Evolutionary conservation across 2,113 vertebrate genomes (phyloP).

Genomic region (Thamnaconus septentrionalis): DNA sequence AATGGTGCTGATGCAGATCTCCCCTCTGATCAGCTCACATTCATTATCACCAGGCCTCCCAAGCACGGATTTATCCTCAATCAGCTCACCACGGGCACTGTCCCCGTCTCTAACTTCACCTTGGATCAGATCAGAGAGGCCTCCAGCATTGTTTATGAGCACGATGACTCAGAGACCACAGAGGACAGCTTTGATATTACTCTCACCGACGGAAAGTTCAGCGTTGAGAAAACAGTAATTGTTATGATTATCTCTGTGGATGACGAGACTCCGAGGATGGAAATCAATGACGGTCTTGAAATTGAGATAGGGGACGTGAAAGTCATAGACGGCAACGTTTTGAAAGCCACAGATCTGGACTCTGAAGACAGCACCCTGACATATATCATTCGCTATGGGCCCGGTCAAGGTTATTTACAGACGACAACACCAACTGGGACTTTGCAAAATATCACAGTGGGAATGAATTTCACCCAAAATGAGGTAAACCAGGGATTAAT

Average conservation of each 20-base stretch:
- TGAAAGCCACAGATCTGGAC: slow-evolving; percentile 94
- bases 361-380: slow-evolving; percentile 87
- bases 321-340: slow-evolving; percentile 81
- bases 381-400: slow-evolving; percentile 86
- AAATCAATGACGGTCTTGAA: slow-evolving; percentile 92
- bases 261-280: slow-evolving; percentile 94
- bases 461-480: slow-evolving; percentile 95
- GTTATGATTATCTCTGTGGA: slow-evolving; percentile 91
- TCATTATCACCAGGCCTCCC: slow-evolving; percentile 83
- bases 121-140: slow-evolving; percentile 90
- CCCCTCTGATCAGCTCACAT: slow-evolving; percentile 82
- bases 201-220: slow-evolving; percentile 88
- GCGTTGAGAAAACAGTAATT: slow-evolving; percentile 77
- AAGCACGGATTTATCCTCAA: slow-evolving; percentile 87
- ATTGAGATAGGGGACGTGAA: slow-evolving; percentile 87
- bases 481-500: slow-evolving; percentile 88
- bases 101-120: slow-evolving; percentile 85
- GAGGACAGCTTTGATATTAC: slow-evolving; percentile 87
- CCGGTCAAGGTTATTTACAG: slow-evolving; percentile 86
- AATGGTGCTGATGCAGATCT: slow-evolving; percentile 87
- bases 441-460: slow-evolving; percentile 85
- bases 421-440: slow-evolving; percentile 68
- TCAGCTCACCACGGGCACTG: slow-evolving; percentile 85
- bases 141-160: slow-evolving; percentile 92
- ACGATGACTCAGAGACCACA: slow-evolving; percentile 91